Conservation (phyloP, 2,797 vertebrate genomes). For the Lophura swinhoii region DNA sequence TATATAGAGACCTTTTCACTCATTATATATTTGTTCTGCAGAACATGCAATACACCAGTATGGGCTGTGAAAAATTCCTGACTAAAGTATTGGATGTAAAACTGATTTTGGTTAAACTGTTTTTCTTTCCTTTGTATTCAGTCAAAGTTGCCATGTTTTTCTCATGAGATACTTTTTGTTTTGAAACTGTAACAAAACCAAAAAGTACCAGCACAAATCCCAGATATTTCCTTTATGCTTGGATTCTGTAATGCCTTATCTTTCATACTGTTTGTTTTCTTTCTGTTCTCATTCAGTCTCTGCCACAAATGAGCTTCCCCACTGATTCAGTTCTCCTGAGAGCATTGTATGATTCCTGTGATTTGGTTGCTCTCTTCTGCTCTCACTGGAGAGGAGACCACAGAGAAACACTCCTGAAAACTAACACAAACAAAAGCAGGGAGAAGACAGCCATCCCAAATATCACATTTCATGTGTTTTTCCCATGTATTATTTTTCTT, state of each 20-base stretch:
- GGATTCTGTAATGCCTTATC: neutral
- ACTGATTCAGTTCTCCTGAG: neutral
- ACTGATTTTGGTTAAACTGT: neutral
- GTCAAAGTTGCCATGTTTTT: neutral
- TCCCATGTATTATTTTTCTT: neutral
- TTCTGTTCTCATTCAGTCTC: neutral
- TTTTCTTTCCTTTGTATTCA: neutral
- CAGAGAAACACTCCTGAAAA: neutral
- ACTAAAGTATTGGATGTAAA: neutral
- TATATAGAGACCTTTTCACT: slow-evolving; percentile 61
- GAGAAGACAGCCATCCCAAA: neutral
- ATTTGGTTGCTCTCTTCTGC: neutral
- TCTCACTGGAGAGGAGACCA: neutral
- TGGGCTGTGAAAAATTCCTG: neutral
- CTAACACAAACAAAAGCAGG: neutral
- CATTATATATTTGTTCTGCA: slow-evolving; percentile 48
- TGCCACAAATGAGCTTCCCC: neutral
- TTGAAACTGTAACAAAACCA: neutral
- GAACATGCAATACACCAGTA: slow-evolving; percentile 49
- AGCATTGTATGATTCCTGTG: neutral
- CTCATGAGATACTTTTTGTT: neutral
- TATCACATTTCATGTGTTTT: neutral
- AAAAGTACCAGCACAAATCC: neutral
- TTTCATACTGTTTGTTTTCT: neutral
- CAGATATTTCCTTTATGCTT: neutral